These are phyloP conservation scores for Cossypha heuglini DNA, from an alignment of 2,797 vertebrate species.

Conservation along the genomic window DNA sequence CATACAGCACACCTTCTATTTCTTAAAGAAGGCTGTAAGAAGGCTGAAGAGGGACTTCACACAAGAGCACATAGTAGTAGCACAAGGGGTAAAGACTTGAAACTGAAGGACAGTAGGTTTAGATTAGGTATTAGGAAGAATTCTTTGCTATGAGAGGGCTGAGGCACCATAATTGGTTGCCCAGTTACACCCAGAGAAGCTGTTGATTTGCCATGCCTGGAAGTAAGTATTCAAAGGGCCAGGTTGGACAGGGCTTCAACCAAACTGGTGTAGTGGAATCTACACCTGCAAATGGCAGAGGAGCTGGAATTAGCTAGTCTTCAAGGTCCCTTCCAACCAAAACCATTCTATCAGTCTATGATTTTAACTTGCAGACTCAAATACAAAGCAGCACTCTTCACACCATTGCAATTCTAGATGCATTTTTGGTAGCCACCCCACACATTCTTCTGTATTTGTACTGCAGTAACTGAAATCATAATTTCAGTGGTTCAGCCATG, in stretches of 20 bases:
- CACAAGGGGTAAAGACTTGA: background rate
- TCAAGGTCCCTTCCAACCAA: background rate
- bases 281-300: background rate
- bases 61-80: background rate
- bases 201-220: background rate
- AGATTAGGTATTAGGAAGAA: background rate
- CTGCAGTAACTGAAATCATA: background rate
- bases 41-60: background rate
- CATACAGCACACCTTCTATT: background rate
- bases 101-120: background rate
- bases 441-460: background rate
- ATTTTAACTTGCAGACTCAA: background rate
- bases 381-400: background rate
- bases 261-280: background rate
- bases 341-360: background rate
- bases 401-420: background rate
- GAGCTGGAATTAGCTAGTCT: background rate
- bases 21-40: background rate
- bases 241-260: fast-evolving
- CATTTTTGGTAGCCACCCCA: background rate
- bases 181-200: background rate
- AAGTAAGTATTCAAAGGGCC: background rate
- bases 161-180: background rate
- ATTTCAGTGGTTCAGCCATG: background rate
- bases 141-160: background rate